Conservation (phyloP, 2,888 invertebrate genomes). For the Drosophila emarginata region DNA sequence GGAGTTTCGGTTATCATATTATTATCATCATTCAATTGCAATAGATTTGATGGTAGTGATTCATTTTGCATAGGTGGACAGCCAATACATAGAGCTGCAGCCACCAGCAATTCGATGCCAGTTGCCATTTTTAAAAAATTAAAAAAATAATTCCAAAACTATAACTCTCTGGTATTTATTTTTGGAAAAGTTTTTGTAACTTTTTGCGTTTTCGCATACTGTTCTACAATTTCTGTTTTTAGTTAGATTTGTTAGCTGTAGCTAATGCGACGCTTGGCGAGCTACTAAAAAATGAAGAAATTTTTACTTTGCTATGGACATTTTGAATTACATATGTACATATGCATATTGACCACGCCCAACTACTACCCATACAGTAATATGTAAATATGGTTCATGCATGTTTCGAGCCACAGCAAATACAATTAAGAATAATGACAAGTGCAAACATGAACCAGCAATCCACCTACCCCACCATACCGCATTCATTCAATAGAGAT, state of each 20-base stretch:
- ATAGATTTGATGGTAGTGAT: constrained; percentile 51
- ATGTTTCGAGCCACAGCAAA: constrained; percentile 59
- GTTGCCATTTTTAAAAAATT: constrained; percentile 54
- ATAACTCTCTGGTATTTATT: no score
- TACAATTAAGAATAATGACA: constrained; percentile 76
- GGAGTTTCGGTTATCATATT: constrained; percentile 34
- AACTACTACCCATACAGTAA: constrained; percentile 11
- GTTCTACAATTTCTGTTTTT: constrained; percentile 27
- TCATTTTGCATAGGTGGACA: constrained; percentile 60
- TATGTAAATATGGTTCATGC: constrained; percentile 60
- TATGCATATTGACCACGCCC: constrained; percentile 13
- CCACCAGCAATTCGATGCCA: constrained; percentile 78
- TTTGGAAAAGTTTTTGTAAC: neutral
- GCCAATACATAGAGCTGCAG: constrained; percentile 75
- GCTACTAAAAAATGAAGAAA: constrained; percentile 51
- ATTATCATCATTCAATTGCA: constrained; percentile 51
- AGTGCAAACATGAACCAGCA: constrained; percentile 67
- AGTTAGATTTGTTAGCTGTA: neutral
- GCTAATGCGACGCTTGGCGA: constrained; percentile 24
- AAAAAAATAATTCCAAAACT: neutral
- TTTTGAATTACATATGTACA: constrained; percentile 11
- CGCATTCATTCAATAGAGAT: constrained; percentile 37
- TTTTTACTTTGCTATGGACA: constrained; percentile 12
- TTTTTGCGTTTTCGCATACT: constrained; percentile 66
- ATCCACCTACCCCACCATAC: constrained; percentile 1